Percentiles rank a stretch among this genome's conserved stretches.
These are phyloP conservation scores for Danio albolineatus DNA, from an alignment of 2,797 vertebrate species.

Conservation along the genomic window DNA sequence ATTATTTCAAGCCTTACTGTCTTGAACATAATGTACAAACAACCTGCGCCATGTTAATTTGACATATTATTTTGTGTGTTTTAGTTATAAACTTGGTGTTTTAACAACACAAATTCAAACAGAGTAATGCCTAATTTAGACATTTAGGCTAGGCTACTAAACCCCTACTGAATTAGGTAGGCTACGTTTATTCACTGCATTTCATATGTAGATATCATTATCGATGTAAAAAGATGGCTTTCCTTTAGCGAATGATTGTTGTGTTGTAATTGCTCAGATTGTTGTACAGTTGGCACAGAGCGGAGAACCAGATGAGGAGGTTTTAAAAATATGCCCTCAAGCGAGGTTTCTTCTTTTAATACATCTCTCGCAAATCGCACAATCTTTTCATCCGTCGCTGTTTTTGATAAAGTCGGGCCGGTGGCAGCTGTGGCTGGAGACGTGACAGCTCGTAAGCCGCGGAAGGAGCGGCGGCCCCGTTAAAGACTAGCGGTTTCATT, in stretches of 20 bases:
- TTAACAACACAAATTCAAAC: background rate
- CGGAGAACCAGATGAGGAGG: background rate
- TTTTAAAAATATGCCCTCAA: constrained; percentile 14
- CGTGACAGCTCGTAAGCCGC: constrained; percentile 52
- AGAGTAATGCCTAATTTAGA: too few relatives aligned
- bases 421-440: constrained; percentile 13
- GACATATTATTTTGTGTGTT: too few relatives aligned
- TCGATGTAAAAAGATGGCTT: constrained; percentile 11
- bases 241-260: constrained; percentile 31
- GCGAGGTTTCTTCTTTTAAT: constrained; percentile 46
- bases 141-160: too few relatives aligned
- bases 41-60: too few relatives aligned
- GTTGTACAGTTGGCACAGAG: constrained; percentile 24
- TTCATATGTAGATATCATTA: background rate
- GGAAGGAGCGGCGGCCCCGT: constrained; percentile 39
- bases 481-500: constrained; percentile 67
- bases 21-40: too few relatives aligned
- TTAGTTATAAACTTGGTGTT: background rate
- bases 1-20: too few relatives aligned
- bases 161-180: background rate
- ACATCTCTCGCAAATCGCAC: background rate
- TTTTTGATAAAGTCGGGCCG: constrained; percentile 13
- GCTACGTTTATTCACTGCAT: background rate
- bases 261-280: constrained; percentile 16
- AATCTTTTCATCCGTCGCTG: constrained; percentile 7